Conservation (phyloP, 2,113 vertebrate species). For the Notarius quadriscutis region DNA sequence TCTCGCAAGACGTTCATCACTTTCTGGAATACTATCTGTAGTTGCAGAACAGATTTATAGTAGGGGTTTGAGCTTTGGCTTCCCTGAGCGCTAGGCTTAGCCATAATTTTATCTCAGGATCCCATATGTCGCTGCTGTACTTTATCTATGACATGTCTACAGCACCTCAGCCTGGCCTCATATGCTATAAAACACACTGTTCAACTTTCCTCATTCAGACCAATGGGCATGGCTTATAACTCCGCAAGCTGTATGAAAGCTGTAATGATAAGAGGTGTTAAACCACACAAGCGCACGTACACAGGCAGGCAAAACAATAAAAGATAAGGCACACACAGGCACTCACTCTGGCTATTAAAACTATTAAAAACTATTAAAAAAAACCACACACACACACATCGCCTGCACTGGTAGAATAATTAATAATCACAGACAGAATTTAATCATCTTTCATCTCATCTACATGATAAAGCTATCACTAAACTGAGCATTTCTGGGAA, state of each 20-base stretch:
- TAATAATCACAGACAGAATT: not conserved
- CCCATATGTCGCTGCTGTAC: slow-evolving; percentile 28
- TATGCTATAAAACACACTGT: slow-evolving; percentile 39
- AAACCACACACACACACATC: not conserved
- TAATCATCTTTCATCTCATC: not conserved
- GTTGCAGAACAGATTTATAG: slow-evolving; percentile 22
- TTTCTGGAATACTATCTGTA: slow-evolving; percentile 7
- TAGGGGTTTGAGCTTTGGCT: slow-evolving; percentile 1
- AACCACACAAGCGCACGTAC: slow-evolving; percentile 7
- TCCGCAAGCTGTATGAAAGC: slow-evolving; percentile 34
- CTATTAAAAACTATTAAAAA: not conserved
- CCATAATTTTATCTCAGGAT: slow-evolving; percentile 26
- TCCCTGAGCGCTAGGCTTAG: slow-evolving; percentile 28
- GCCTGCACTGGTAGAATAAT: not conserved
- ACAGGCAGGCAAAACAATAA: not conserved
- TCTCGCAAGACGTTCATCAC: not conserved
- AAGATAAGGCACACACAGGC: slow-evolving; percentile 1
- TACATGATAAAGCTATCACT: not conserved
- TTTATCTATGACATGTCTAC: slow-evolving; percentile 50
- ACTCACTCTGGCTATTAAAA: not conserved
- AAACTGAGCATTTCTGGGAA: not conserved
- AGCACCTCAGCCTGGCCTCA: slow-evolving; percentile 13
- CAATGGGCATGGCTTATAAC: slow-evolving; percentile 36
- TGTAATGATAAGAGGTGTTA: slow-evolving; percentile 40
- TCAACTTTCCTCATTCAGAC: slow-evolving; percentile 27